These are phyloP conservation scores for Capitulum mitella DNA, from an alignment of 2,888 invertebrate species.

Conservation along the genomic window DNA sequence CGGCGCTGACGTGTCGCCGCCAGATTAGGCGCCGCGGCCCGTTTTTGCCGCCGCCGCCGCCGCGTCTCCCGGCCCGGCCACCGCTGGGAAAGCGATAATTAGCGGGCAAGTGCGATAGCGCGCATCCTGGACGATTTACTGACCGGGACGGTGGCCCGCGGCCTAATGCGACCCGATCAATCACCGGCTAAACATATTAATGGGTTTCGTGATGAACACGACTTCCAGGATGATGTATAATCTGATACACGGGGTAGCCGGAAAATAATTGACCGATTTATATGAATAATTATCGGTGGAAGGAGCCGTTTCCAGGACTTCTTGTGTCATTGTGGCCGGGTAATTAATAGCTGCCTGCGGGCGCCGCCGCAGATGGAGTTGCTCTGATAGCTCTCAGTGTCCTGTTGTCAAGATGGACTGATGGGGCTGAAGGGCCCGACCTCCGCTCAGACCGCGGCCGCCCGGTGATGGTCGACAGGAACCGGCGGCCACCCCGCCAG, in stretches of 20 bases:
- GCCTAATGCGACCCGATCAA: neutral
- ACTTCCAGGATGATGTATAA: constrained; percentile 3
- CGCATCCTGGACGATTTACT: too few relatives aligned
- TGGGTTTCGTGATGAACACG: constrained; percentile 17
- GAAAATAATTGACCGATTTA: constrained; percentile 21
- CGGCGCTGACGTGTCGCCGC: neutral
- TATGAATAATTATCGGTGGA: neutral
- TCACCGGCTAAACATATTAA: constrained; percentile 17
- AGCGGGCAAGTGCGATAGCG: neutral
- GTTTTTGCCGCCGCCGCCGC: constrained; percentile 1
- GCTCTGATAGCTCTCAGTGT: neutral
- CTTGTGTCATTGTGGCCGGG: neutral
- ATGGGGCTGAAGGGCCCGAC: too few relatives aligned
- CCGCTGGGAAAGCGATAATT: neutral
- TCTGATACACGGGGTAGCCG: constrained; percentile 9
- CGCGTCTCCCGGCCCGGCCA: neutral
- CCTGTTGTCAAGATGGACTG: neutral
- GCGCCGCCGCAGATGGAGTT: neutral
- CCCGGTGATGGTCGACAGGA: neutral
- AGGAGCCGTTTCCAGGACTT: neutral
- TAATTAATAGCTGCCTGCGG: constrained; percentile 8
- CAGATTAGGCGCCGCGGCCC: neutral
- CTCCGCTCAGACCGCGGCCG: too few relatives aligned
- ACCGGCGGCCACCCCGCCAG: neutral
- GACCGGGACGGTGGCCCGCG: too few relatives aligned